Evolutionary conservation across 2,113 vertebrate species (phyloP).

Genomic region (Oreochromis aureus): DNA sequence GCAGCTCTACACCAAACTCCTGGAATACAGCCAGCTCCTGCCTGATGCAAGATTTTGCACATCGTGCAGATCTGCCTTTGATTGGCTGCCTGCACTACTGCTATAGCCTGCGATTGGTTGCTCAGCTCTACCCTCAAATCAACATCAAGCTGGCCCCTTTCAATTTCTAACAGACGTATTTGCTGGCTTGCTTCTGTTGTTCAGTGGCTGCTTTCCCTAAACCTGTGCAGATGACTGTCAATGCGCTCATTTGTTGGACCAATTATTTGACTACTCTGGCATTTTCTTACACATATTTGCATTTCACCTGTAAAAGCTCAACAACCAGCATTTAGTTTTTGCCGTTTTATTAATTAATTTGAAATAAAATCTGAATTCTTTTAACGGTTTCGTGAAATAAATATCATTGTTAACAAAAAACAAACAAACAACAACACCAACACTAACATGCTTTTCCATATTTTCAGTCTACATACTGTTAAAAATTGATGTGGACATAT

Average conservation of each 20-base stretch:
- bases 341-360: background rate
- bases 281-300: background rate
- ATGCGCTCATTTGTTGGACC: background rate
- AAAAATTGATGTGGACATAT: background rate
- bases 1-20: background rate
- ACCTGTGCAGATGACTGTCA: background rate
- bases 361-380: background rate
- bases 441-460: background rate
- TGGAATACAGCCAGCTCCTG: background rate
- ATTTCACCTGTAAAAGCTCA: background rate
- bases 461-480: background rate
- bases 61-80: background rate
- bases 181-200: background rate
- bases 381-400: fast-evolving
- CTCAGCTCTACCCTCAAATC: background rate
- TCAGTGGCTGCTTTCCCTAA: background rate
- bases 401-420: background rate
- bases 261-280: background rate
- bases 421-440: background rate
- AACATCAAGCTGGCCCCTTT: background rate
- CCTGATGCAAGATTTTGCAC: background rate
- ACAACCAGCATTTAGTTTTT: background rate
- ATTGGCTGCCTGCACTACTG: background rate
- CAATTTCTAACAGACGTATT: background rate
- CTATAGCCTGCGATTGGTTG: background rate